Conservation (phyloP, 2,113 vertebrate species). For the Ciconia boyciana region DNA sequence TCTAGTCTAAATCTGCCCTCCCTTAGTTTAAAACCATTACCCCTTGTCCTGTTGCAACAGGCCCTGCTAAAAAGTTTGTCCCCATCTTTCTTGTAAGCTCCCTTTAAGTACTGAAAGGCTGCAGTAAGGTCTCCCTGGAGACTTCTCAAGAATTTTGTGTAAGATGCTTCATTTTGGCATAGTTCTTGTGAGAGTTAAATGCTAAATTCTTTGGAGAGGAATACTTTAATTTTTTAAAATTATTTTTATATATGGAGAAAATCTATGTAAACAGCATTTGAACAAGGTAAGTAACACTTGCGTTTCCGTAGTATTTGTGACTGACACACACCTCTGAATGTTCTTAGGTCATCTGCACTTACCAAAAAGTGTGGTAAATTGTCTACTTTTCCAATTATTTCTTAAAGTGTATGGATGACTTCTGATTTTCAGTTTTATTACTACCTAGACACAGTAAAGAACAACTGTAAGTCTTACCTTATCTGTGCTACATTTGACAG, state of each 20-base stretch:
- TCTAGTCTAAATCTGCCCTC: no score
- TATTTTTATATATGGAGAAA: neutral
- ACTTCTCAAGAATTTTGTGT: neutral
- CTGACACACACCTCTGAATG: neutral
- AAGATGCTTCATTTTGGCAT: neutral
- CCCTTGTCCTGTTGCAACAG: no score
- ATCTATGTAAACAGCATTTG: neutral
- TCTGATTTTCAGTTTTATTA: constrained; percentile 2
- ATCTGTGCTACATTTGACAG: neutral
- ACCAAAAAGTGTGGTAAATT: neutral
- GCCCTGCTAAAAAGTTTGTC: no score
- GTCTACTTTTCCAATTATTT: neutral
- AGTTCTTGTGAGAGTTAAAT: neutral
- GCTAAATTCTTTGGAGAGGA: neutral
- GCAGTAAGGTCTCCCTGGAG: no score
- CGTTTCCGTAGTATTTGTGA: neutral
- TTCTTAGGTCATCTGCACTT: neutral
- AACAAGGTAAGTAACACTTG: neutral
- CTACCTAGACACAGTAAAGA: neutral
- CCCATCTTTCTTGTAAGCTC: no score
- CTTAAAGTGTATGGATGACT: neutral
- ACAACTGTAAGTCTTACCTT: neutral
- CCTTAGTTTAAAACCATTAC: no score
- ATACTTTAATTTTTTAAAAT: neutral
- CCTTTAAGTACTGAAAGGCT: no score